phyloP scores from a whole-genome alignment of 2,113 vertebrate genomes.

The Callorhinus ursinus region DNA sequence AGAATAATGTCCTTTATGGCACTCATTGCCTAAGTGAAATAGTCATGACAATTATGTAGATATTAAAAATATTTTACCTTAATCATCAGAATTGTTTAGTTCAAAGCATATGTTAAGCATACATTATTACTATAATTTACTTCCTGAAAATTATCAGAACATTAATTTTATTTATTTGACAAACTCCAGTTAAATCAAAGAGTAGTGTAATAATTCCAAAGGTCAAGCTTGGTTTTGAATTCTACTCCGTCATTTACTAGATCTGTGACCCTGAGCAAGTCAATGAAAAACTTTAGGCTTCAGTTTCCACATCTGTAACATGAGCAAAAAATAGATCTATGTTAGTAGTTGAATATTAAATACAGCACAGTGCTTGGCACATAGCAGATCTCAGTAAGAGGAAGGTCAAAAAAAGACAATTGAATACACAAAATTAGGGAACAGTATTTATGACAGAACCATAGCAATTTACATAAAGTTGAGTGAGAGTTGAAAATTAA shows the following conservation, averaged over 20 bases:
- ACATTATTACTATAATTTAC: constrained; percentile 53
- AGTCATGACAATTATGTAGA: constrained; percentile 15
- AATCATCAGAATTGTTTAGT: constrained; percentile 24
- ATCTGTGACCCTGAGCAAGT: not conserved
- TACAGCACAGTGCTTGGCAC: not conserved
- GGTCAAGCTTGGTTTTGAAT: constrained; percentile 40
- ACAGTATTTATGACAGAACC: constrained; percentile 17
- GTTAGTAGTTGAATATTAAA: constrained; percentile 22
- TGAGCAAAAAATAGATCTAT: not conserved
- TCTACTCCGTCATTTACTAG: not conserved
- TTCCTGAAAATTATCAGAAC: constrained; percentile 43
- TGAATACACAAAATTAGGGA: not conserved
- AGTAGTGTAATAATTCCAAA: constrained; percentile 42
- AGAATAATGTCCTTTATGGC: not conserved
- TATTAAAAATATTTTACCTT: constrained; percentile 53
- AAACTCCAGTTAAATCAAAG: constrained; percentile 47
- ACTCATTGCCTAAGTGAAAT: constrained; percentile 1
- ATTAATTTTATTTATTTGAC: constrained; percentile 64
- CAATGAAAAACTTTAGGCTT: constrained; percentile 19
- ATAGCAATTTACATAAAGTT: not conserved
- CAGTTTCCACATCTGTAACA: not conserved
- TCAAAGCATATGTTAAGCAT: constrained; percentile 43
- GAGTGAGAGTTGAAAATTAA: constrained; percentile 23
- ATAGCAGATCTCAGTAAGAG: not conserved
- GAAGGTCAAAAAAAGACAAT: not conserved